phyloP scores from a whole-genome alignment of 2,797 vertebrate species.

The Galago senegalensis region DNA sequence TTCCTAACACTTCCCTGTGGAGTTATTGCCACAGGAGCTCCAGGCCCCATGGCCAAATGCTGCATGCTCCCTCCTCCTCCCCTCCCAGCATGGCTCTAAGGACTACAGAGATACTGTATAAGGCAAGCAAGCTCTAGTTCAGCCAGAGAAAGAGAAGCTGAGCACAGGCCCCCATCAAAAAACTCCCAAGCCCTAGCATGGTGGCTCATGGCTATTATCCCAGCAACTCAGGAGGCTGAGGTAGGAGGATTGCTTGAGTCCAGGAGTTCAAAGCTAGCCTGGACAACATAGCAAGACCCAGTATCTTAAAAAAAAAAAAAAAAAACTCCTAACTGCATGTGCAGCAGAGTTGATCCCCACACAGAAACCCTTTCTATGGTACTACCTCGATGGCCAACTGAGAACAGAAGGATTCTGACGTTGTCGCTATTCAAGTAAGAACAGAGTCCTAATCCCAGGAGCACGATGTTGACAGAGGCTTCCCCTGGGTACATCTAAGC shows the following conservation, averaged over 20 bases:
- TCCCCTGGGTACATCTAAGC: not conserved
- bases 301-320: not conserved
- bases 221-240: too few species aligned
- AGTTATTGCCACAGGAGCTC: not conserved
- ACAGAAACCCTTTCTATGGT: not conserved
- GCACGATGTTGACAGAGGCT: not conserved
- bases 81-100: not conserved
- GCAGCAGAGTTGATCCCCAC: not conserved
- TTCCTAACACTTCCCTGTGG: not conserved
- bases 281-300: too few species aligned
- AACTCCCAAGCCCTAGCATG: too few species aligned
- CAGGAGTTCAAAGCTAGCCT: too few species aligned
- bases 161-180: not conserved
- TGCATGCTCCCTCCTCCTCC: not conserved
- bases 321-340: not conserved
- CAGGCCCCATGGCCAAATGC: not conserved
- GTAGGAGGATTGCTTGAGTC: too few species aligned
- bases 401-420: not conserved
- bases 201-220: too few species aligned
- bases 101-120: not conserved
- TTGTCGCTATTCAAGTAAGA: not conserved
- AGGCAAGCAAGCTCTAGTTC: not conserved
- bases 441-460: not conserved
- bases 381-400: not conserved
- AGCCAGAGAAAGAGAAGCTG: not conserved